Evolutionary conservation across 2,888 invertebrate species (phyloP).

Genomic region (Drosophila anceps): DNA sequence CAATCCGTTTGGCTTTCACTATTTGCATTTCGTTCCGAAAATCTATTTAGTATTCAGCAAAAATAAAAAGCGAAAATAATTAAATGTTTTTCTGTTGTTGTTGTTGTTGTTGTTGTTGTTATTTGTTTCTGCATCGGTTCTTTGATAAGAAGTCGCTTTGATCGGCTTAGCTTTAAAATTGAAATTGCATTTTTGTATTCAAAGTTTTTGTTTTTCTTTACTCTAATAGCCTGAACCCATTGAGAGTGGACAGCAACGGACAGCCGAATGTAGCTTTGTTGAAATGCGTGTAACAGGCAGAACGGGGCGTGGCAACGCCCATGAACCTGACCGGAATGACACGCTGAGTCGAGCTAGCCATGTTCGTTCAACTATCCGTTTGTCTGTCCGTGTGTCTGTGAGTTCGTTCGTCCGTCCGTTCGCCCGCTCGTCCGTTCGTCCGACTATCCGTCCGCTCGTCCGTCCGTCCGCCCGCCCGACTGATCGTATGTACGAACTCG

Average conservation of each 20-base stretch:
- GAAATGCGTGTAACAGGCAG: background rate
- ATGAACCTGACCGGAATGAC: background rate
- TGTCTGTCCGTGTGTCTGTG: background rate
- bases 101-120: background rate
- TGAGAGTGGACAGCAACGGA: background rate
- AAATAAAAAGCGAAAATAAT: background rate
- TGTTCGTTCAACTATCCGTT: background rate
- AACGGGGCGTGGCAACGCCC: background rate
- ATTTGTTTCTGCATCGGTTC: background rate
- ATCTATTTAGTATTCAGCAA: background rate
- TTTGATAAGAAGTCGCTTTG: background rate
- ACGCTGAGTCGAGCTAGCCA: background rate
- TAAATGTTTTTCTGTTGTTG: background rate
- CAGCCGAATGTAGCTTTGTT: too few species aligned
- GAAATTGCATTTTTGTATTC: background rate
- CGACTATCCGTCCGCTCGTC: too few species aligned
- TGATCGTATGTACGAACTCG: background rate
- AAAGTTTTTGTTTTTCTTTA: too few species aligned
- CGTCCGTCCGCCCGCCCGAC: background rate
- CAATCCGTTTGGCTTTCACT: slow-evolving; percentile 8
- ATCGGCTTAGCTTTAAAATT: background rate
- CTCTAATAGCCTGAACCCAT: too few species aligned
- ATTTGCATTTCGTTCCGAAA: slow-evolving; percentile 6
- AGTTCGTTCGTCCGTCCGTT: background rate
- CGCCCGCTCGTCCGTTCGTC: background rate